Base-by-base conservation (phyloP, 2,113 vertebrate genomes). In the Labrus mixtus region DNA sequence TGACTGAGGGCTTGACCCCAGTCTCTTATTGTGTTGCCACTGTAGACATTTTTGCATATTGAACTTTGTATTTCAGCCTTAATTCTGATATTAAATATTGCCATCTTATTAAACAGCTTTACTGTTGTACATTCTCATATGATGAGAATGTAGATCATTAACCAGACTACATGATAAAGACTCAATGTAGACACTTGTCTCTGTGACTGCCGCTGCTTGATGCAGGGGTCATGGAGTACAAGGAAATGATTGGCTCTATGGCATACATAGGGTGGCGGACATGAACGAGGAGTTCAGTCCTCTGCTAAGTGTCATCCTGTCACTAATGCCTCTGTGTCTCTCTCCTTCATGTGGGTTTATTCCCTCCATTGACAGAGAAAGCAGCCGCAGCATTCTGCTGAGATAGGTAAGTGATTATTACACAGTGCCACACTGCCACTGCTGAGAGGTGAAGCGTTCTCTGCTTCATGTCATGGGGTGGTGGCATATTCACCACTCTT, bases 291-390 rank as follows among this genome's bases (percentile, higher is more conserved):
- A 84, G 87, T 87, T 90, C 79, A 79, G 81, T 90, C 89, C 91
- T 77, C 68, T 87, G 72, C 84, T 56, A 36, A 78, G 56, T 79
- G 76, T 82, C 87, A 87, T 75, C 64, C 76, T 92, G 80, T 93
- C 89, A 91, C 92, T 95, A 95, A 95, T 91, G 84, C 82, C 85
- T 94, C 66, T 95, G 84, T 95, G 85, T 95, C 91, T 94, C 89
- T 95, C 91, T 92, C 85, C 91, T 90, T 87, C 77, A 89, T 73
- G 89, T 86, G 91, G 92, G 90, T 91, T 92, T 91, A 91, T 93
- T 90, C 91, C 90, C 91, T 88, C 82, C 90, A 69, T 73, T 95
- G 91, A 94, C 93, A 95, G 94, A 94, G 83, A 94, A 94, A 83
- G 91, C 91, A 87, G 89, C 89, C 55, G 66, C 83, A 84, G 88